Base-by-base conservation (phyloP, 2,797 vertebrate genomes). In the Adrianichthys oophorus region DNA sequence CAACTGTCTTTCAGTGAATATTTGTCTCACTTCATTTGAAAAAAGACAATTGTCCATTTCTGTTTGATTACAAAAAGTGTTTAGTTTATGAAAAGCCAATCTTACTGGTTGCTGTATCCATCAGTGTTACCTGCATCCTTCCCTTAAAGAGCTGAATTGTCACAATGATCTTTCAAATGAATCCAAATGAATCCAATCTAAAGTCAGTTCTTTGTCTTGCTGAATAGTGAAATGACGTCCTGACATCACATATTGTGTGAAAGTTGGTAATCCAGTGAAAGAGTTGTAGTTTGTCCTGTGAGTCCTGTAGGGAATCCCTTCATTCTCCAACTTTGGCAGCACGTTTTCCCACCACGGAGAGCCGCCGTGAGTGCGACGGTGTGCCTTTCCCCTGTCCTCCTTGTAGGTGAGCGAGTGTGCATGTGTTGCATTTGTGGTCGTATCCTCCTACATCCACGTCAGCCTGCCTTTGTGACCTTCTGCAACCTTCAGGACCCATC, bases 241-340 rank as follows among this genome's bases (percentile, higher is more conserved):
- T 58, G 62, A 56, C 53, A 69, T 85, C 72, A 83, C 60, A 63
- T 37, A 1, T 61, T 63, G 52, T 71, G 83, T 80, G 79, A 83
- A 86, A 72, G 67, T 61, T 78, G 66, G 41, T 70, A 65, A 70
- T 62, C 72, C 62, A 66, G 42, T 83, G 79, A 76, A 76, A 76
- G 75, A 56, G 65, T 74, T 62, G 44, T 51, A 83, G 62, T 51
- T 58, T 63, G 10, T 85, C 74, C 85, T 72, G 70, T 74, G 77
- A 83, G 85, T 85, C 70, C 74, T 0, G 71, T 54, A 54, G 68
- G 73, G 68, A 76, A 78, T 85, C 82, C 80, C 32, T 37, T 85
- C 81, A 77, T 83, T 74, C 90, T 89, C 67, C 63, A 79, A 80
- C 78, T 89, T 92, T 92, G 85, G 85, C 88, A 90, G 88, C 73